Percentiles rank a stretch among this genome's conserved stretches.
These are phyloP conservation scores for Fratercula arctica DNA, from an alignment of 2,797 vertebrate species.

Conservation along the genomic window DNA sequence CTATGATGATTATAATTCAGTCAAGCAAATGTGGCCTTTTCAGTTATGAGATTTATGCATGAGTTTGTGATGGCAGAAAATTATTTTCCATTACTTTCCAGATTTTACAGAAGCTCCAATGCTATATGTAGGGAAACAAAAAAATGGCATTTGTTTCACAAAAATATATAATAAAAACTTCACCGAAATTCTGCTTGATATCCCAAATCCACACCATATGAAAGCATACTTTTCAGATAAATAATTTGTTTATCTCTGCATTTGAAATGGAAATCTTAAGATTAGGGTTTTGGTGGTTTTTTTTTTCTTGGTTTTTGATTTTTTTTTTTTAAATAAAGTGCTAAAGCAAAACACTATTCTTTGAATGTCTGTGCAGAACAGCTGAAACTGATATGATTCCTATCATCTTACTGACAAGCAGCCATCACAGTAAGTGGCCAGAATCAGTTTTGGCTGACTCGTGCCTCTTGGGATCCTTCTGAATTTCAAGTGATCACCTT, in stretches of 20 bases:
- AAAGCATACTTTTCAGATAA: neutral
- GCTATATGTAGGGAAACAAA: neutral
- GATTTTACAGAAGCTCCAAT: neutral
- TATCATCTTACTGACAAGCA: neutral
- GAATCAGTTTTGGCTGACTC: conserved; percentile 38
- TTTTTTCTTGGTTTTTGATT: too few species aligned
- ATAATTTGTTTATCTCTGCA: neutral
- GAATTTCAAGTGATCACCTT: neutral
- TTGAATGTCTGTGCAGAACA: neutral
- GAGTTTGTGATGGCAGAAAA: neutral
- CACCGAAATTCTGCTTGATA: neutral
- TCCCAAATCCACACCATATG: neutral
- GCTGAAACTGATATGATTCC: neutral
- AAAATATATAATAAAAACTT: neutral
- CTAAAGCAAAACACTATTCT: neutral
- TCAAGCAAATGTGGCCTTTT: neutral
- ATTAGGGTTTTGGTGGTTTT: neutral
- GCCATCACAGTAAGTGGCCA: neutral
- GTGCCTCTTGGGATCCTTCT: neutral
- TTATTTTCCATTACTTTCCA: neutral
- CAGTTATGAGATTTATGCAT: neutral
- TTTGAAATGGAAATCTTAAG: neutral
- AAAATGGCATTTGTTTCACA: neutral
- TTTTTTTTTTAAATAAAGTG: neutral
- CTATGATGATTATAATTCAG: neutral